Conservation (phyloP, 2,888 invertebrate species). For the Ypsolopha scabrella region DNA sequence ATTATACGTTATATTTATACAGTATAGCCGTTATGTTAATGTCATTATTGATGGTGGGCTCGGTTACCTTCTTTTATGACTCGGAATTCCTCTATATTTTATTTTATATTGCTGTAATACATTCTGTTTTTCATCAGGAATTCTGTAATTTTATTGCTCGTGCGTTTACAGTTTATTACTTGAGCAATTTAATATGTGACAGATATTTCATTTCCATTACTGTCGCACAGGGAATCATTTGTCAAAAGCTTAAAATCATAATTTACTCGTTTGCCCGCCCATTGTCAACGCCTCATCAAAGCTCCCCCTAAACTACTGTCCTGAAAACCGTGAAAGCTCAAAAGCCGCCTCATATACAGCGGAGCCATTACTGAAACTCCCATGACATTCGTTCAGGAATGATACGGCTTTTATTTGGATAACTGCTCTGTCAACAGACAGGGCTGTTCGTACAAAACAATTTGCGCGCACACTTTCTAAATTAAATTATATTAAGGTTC, state of each 20-base stretch:
- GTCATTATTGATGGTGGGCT: background rate
- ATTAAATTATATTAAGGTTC: conserved; percentile 3
- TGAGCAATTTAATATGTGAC: background rate
- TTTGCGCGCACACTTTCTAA: conserved; percentile 30
- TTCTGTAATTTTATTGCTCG: background rate
- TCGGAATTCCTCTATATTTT: background rate
- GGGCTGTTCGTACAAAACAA: conserved; percentile 17
- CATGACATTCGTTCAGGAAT: background rate
- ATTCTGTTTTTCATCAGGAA: background rate
- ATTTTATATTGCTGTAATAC: background rate
- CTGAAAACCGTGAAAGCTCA: background rate
- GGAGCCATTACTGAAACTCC: background rate
- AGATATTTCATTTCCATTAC: too few relatives aligned
- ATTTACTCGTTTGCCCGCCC: too few relatives aligned
- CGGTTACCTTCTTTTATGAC: background rate
- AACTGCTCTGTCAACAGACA: background rate
- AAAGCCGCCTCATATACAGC: background rate
- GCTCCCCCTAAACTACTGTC: too few relatives aligned
- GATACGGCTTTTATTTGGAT: background rate
- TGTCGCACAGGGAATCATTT: too few relatives aligned
- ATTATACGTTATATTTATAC: background rate
- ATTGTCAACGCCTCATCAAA: too few relatives aligned
- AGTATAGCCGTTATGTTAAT: background rate
- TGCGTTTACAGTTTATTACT: background rate
- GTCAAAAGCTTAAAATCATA: too few relatives aligned